Conservation (phyloP, 2,113 vertebrate species). For the Heptranchias perlo region DNA sequence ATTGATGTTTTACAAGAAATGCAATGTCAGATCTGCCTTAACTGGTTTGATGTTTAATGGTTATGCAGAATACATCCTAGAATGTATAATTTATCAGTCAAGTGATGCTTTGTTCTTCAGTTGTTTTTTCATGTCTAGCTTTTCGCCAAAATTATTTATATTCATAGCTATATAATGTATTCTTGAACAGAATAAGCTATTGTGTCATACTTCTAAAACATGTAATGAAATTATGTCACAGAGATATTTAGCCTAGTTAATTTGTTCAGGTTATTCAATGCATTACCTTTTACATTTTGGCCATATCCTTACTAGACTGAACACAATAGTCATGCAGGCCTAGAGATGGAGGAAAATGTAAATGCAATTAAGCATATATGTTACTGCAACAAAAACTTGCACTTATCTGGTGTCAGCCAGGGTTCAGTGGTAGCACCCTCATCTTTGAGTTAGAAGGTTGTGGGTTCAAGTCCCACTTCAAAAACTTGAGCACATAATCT, state of each 20-base stretch:
- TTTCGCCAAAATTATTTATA: background rate
- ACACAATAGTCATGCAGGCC: background rate
- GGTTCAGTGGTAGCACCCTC: background rate
- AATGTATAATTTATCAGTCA: slow-evolving; percentile 25
- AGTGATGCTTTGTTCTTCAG: background rate
- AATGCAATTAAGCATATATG: background rate
- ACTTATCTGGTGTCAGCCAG: background rate
- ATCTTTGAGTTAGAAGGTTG: background rate
- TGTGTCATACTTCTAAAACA: background rate
- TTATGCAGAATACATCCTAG: slow-evolving; percentile 10
- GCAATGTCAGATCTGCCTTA: slow-evolving; percentile 6
- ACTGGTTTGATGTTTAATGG: slow-evolving; percentile 24
- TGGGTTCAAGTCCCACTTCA: background rate
- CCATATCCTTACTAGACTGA: background rate
- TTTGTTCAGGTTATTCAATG: background rate
- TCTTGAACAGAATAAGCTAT: background rate
- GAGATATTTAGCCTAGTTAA: background rate
- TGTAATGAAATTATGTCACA: background rate
- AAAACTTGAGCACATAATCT: background rate
- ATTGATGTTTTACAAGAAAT: slow-evolving; percentile 29
- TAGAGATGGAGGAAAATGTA: background rate
- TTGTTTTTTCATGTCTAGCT: background rate
- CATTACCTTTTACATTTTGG: background rate
- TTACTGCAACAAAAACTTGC: background rate
- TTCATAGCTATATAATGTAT: background rate